Conservation (phyloP, 2,888 invertebrate genomes). For the Notocelia uddmanniana region DNA sequence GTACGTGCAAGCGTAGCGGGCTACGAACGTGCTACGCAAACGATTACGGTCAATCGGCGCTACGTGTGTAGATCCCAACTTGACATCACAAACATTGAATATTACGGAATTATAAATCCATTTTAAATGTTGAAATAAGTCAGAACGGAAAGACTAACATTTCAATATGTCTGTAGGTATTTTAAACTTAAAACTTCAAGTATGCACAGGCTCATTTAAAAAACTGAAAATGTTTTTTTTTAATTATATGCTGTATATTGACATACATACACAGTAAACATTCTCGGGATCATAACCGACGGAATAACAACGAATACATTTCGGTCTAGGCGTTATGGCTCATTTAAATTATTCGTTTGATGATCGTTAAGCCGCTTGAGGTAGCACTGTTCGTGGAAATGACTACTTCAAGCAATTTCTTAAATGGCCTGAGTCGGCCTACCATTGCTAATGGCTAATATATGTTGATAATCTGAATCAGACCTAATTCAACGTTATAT, state of each 20-base stretch:
- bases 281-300: slow-evolving; percentile 12
- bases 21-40: slow-evolving; percentile 44
- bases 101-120: neutral
- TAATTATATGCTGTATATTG: no score
- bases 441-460: slow-evolving; percentile 37
- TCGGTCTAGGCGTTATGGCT: slow-evolving; percentile 41
- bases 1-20: slow-evolving; percentile 38
- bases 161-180: no score
- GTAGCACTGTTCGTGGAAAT: slow-evolving; percentile 38
- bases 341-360: slow-evolving; percentile 46
- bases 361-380: slow-evolving; percentile 42
- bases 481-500: slow-evolving; percentile 12
- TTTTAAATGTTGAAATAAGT: no score
- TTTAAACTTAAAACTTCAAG: no score
- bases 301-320: slow-evolving; percentile 42
- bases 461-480: slow-evolving; percentile 38
- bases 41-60: slow-evolving; percentile 33
- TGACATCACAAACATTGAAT: neutral
- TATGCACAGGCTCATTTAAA: no score
- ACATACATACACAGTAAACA: no score
- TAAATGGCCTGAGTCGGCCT: slow-evolving; percentile 43
- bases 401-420: slow-evolving; percentile 40
- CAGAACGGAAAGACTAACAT: no score
- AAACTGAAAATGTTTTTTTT: no score
- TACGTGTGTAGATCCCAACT: slow-evolving; percentile 37